Percentiles rank a stretch among this genome's conserved stretches.
phyloP scores from a whole-genome alignment of 2,113 vertebrate genomes.

The Eurystomus gularis region DNA sequence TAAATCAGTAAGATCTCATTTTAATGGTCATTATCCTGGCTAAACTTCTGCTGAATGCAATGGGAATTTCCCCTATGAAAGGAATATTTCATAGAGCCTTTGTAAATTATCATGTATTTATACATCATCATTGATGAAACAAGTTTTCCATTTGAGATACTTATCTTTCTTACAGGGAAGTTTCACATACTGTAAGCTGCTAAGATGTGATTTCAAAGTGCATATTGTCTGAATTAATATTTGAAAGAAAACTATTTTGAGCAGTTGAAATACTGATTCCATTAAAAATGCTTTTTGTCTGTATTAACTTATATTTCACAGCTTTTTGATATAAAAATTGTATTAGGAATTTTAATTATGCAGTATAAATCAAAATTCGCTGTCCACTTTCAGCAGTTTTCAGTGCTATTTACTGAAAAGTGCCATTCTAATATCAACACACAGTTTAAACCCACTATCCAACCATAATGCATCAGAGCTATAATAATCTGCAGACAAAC shows the following conservation, averaged over 20 bases:
- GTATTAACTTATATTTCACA: neutral
- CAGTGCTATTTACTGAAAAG: neutral
- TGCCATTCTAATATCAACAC: neutral
- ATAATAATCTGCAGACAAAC: neutral
- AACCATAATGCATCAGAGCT: neutral
- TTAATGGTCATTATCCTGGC: neutral
- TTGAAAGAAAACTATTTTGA: neutral
- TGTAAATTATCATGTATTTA: neutral
- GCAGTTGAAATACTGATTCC: neutral
- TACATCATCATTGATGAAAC: no score
- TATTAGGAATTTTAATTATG: neutral
- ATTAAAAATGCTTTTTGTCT: neutral
- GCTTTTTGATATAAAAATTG: neutral
- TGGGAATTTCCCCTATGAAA: neutral
- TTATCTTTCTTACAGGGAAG: constrained; percentile 20
- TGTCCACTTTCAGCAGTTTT: neutral
- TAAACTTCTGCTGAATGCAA: neutral
- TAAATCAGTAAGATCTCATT: neutral
- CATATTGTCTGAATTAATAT: neutral
- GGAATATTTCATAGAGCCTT: neutral
- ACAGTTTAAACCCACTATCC: neutral
- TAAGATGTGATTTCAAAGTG: neutral
- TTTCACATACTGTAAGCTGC: neutral
- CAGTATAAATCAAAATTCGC: neutral
- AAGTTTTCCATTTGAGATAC: neutral